phyloP scores from a whole-genome alignment of 2,797 vertebrate genomes.

The Ceryle rudis region DNA sequence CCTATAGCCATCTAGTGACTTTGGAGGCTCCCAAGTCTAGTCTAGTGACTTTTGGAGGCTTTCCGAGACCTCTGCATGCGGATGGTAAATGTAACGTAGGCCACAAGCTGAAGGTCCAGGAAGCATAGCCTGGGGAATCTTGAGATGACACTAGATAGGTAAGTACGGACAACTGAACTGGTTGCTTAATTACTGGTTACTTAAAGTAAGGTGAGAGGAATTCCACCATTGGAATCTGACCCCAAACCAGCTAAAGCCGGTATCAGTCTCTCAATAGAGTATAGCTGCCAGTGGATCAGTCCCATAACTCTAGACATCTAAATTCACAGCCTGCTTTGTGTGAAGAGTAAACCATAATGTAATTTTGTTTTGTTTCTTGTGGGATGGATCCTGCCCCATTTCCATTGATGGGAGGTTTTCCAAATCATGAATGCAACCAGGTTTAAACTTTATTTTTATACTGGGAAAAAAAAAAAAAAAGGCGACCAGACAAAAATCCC shows the following conservation, averaged over 20 bases:
- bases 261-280: neutral
- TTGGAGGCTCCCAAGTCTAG: neutral
- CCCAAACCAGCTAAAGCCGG: neutral
- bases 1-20: neutral
- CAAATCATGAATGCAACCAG: neutral
- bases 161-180: neutral
- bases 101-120: neutral
- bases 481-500: neutral
- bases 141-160: neutral
- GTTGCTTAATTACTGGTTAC: neutral
- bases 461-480: neutral
- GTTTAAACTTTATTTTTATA: neutral
- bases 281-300: neutral
- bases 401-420: neutral
- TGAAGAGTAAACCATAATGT: neutral
- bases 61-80: neutral
- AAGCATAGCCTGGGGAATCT: neutral
- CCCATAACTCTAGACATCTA: neutral
- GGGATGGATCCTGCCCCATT: neutral
- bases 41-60: too few species aligned
- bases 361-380: neutral
- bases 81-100: neutral
- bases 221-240: neutral
- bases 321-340: neutral
- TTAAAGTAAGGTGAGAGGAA: neutral